phyloP scores from a whole-genome alignment of 2,797 vertebrate genomes.

The Synanceia verrucosa region DNA sequence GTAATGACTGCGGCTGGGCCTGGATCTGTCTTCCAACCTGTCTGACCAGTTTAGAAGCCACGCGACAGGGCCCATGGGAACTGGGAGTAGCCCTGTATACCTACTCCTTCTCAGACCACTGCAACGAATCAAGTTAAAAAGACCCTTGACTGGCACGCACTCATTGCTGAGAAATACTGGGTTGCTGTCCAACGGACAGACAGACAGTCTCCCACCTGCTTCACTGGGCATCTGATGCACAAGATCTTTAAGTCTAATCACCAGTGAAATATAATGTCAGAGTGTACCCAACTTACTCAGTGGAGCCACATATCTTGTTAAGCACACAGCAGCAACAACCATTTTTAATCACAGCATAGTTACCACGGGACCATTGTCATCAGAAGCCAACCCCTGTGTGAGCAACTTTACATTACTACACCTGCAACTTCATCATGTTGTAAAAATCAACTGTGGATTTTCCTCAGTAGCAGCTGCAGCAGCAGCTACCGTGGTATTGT shows the following conservation, averaged over 20 bases:
- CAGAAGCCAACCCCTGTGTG: not conserved
- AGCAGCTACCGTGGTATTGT: not conserved
- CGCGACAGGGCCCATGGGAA: constrained; percentile 43
- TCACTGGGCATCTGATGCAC: constrained; percentile 9
- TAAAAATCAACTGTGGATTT: constrained; percentile 16
- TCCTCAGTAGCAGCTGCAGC: constrained; percentile 8
- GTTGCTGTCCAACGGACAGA: not conserved
- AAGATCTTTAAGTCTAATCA: constrained; percentile 51
- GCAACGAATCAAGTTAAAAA: constrained; percentile 22
- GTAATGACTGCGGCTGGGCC: constrained; percentile 23
- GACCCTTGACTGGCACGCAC: constrained; percentile 18
- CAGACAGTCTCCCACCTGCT: constrained; percentile 11
- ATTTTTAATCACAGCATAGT: constrained; percentile 39
- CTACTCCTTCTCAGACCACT: constrained; percentile 17
- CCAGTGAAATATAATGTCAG: constrained; percentile 46
- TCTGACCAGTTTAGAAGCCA: constrained; percentile 73
- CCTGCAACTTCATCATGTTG: constrained; percentile 11
- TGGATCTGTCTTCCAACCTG: constrained; percentile 66
- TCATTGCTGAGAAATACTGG: constrained; percentile 7
- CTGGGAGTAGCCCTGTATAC: constrained; percentile 46
- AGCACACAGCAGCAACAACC: constrained; percentile 26
- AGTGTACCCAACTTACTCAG: constrained; percentile 12
- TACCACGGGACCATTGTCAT: constrained; percentile 11
- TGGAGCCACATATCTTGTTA: constrained; percentile 42
- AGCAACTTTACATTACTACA: not conserved